A percentile compares a stretch with the other conserved stretches of the same genome.
These are phyloP conservation scores for Xerus inauris DNA, from an alignment of 2,113 vertebrate species.

Conservation along the genomic window DNA sequence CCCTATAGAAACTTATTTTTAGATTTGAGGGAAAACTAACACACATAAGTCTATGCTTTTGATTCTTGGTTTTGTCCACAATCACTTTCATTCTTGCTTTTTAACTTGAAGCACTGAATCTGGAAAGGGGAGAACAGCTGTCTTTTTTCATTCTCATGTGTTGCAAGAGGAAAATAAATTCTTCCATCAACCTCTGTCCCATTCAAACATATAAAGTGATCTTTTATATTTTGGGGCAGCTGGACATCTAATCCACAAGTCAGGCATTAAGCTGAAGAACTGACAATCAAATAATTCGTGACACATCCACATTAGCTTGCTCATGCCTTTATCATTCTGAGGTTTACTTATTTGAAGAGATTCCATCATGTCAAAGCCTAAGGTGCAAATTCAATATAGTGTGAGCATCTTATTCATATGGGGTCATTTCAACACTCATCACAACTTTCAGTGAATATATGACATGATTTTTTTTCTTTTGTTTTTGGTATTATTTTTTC, in stretches of 20 bases:
- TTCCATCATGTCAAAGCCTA: constrained; percentile 1
- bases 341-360: not conserved
- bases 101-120: not conserved
- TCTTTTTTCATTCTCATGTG: not conserved
- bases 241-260: not conserved
- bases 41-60: not conserved
- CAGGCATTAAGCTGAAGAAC: not conserved
- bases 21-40: not conserved
- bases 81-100: not conserved
- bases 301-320: not conserved
- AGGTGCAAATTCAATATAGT: constrained; percentile 24
- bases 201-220: not conserved
- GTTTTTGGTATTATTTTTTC: no score
- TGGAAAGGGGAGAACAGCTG: not conserved
- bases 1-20: constrained; percentile 31
- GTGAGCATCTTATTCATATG: not conserved
- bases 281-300: not conserved
- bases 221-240: not conserved
- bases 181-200: not conserved
- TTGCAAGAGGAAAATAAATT: constrained; percentile 16
- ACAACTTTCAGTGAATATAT: not conserved
- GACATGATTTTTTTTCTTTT: not conserved
- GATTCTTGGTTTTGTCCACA: constrained; percentile 1
- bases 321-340: not conserved
- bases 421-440: not conserved